Evolutionary conservation across 2,797 vertebrate genomes (phyloP), one percentile per base, ranked within the genome.

Genomic region (Protosalanx chinensis): DNA sequence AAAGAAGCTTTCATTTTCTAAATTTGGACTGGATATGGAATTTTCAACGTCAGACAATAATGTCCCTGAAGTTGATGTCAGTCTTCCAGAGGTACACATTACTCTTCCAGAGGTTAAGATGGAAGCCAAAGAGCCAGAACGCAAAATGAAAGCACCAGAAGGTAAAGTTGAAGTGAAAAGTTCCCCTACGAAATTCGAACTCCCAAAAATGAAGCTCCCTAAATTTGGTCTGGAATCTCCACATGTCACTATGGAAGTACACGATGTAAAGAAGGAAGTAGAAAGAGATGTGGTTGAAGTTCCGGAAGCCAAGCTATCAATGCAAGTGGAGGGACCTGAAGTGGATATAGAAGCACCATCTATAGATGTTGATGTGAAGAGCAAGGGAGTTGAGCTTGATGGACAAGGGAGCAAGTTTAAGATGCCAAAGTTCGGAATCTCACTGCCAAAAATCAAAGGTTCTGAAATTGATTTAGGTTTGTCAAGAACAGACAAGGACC

Each of bases 161-260:
- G 27, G 49, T 58, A 56, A 84, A 64, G 16, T 67, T 61, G 51
- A 59, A 4, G 29, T 35, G 1, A 58, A 67, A 20, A 10, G 76
- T 16, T 56, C 51, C 51, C 18, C 51, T 18, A 7, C 61, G 61
- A 86, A 77, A 77, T 79, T 84, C 29, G 73, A 67, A 49, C 13
- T 87, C 67, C 85, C 86, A 41, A 75, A 76, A 72, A 76, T 87
- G n/a, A 87, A 80, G 72, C 37, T 91, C 0, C 92, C 83, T n/a
- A 86, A 78, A 77, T 83, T 86, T 79, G 81, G 76, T 64, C n/a
- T 33, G 30, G 68, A 41, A 15, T 7, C 73, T 49, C 0, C 74
- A 76, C 70, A 46, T 18, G 49, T 0, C 0, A 60, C 6, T 13
- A 64, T 30, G 3, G 53, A 76, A 59, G 6, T 64, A 60, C 61